phyloP scores from a whole-genome alignment of 1,140 invertebrate genomes.

The Eupristina koningsbergeri region DNA sequence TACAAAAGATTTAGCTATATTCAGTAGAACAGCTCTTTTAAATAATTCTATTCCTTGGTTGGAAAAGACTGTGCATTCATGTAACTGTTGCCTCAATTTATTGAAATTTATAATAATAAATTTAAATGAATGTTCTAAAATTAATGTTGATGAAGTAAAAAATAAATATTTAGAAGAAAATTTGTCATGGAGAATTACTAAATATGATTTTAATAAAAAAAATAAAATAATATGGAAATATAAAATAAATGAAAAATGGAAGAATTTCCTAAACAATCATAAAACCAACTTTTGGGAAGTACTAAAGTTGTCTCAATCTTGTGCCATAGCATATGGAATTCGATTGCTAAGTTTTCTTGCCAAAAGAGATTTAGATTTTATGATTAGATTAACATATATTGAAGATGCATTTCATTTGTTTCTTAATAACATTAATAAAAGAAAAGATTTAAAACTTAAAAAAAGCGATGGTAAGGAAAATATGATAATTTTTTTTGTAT shows the following conservation, averaged over 20 bases:
- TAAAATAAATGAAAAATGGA: slow-evolving; percentile 48
- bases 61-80: slow-evolving; percentile 54
- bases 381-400: slow-evolving; percentile 60
- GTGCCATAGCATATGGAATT: slow-evolving; percentile 62
- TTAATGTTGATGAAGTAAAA: slow-evolving; percentile 55
- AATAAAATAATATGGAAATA: slow-evolving; percentile 25
- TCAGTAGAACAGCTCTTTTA: slow-evolving; percentile 58
- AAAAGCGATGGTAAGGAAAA: slow-evolving; percentile 63
- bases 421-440: slow-evolving; percentile 57
- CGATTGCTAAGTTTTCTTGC: slow-evolving; percentile 64
- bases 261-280: slow-evolving; percentile 27
- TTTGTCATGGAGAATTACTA: slow-evolving; percentile 20
- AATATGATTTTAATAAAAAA: slow-evolving; percentile 16
- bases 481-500: not conserved
- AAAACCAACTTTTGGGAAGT: slow-evolving; percentile 57
- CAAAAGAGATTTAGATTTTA: slow-evolving; percentile 63
- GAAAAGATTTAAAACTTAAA: slow-evolving; percentile 59
- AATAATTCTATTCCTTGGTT: slow-evolving; percentile 57
- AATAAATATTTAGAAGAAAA: slow-evolving; percentile 31
- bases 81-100: slow-evolving; percentile 64
- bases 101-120: slow-evolving; percentile 61
- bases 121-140: slow-evolving; percentile 61
- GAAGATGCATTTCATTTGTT: slow-evolving; percentile 64
- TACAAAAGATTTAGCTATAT: slow-evolving; percentile 59
- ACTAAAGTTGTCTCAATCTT: slow-evolving; percentile 58